A percentile compares a stretch with the other conserved stretches of the same genome.
Conservation (phyloP, 2,888 invertebrate genomes). For the Seira ritae region DNA sequence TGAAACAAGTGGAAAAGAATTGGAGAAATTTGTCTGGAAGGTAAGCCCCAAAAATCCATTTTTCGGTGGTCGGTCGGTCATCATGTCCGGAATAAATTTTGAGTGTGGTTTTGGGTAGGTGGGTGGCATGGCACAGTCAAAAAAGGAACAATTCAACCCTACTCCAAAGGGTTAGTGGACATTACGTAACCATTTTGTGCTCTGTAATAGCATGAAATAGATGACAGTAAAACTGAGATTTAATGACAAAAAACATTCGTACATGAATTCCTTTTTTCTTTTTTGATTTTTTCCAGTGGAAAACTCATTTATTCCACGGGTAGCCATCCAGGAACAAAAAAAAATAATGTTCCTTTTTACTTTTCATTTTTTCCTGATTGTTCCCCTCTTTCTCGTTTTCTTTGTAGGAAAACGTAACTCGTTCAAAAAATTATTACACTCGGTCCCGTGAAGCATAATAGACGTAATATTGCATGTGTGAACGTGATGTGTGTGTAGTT, state of each 20-base stretch:
- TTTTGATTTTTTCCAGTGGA: no score
- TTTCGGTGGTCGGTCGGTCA: no score
- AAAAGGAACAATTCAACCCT: no score
- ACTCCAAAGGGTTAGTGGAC: constrained; percentile 9
- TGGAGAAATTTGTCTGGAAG: constrained; percentile 42
- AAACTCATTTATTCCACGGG: no score
- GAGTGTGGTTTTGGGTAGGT: no score
- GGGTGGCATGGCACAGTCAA: no score
- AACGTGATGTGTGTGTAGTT: constrained; percentile 31
- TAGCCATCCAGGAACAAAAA: no score
- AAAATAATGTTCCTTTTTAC: constrained; percentile 12
- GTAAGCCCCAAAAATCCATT: constrained; percentile 19
- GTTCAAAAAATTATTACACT: constrained; percentile 14
- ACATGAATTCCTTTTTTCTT: constrained; percentile 26
- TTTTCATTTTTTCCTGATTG: constrained; percentile 31
- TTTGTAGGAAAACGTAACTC: no score
- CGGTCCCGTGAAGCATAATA: constrained; percentile 32
- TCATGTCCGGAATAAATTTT: no score
- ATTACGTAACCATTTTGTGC: constrained; percentile 49
- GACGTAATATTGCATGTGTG: constrained; percentile 31
- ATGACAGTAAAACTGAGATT: constrained; percentile 22
- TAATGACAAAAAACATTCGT: constrained; percentile 29
- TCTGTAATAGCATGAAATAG: constrained; percentile 27
- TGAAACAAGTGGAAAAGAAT: no score
- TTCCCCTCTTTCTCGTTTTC: constrained; percentile 41